A percentile compares a stretch with the other conserved stretches of the same genome.
Evolutionary conservation across 2,113 vertebrate genomes (phyloP).

Genomic region (Chaetorhynchus papuensis): DNA sequence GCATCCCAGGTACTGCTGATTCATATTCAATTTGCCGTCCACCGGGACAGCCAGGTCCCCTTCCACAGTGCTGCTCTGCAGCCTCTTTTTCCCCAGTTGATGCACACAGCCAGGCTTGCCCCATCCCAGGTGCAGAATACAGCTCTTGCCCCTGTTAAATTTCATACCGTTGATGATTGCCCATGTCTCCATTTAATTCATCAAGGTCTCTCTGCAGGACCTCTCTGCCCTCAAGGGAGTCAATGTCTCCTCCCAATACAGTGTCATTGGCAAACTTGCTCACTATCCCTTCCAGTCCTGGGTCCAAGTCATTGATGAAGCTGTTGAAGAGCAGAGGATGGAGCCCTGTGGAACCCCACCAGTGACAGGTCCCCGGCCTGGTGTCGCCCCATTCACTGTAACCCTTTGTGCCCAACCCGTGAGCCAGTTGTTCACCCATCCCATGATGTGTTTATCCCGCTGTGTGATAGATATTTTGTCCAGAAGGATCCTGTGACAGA

Average conservation of each 20-base stretch:
- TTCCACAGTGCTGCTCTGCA: neutral
- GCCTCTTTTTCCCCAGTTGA: neutral
- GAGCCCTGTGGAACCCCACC: neutral
- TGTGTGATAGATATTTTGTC: neutral
- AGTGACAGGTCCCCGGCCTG: neutral
- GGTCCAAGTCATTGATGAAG: neutral
- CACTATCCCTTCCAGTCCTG: neutral
- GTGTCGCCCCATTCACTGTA: neutral
- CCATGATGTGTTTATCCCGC: neutral
- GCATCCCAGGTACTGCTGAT: neutral
- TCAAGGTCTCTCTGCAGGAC: neutral
- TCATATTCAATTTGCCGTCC: neutral
- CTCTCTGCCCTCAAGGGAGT: neutral
- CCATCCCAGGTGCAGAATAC: neutral
- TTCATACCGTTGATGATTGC: neutral
- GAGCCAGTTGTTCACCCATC: neutral
- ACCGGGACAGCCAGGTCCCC: neutral
- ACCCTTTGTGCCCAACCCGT: neutral
- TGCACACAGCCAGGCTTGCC: neutral
- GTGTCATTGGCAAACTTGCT: rapidly evolving
- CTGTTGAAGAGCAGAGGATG: neutral
- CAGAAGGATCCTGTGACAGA: neutral
- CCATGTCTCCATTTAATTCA: neutral
- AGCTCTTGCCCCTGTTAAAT: neutral
- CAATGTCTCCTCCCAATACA: neutral